Evolutionary conservation across 2,797 vertebrate species (phyloP), one percentile per base, ranked within the genome.

Genomic region (Apodemus agrarius): DNA sequence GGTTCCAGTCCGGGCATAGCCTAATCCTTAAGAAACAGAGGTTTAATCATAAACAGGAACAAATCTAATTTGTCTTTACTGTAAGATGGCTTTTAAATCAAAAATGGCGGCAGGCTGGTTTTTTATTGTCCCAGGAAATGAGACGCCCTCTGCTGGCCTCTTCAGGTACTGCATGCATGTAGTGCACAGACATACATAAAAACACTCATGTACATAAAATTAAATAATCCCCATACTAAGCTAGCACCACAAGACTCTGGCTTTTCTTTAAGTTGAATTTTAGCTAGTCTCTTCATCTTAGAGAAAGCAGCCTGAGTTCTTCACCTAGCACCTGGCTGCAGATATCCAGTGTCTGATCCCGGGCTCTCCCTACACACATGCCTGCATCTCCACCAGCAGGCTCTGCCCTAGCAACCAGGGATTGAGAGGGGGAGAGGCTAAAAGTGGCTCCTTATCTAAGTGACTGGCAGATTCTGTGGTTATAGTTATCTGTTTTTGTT

Each of bases 161-260:
- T 24, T 67, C 5, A 34, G 83, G 43, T n/a, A 85, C 61, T 85
- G 43, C 40, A 24, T 49, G 29, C 29, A 67, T 49, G 43, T 85
- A 12, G 82, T 65, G 17, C 40, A 84, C 40, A 84, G 49, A 63
- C 37, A 31, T 49, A 14, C 75, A 21, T 11, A 31, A 49, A 85
- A 85, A 85, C 61, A 49, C 29, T 22, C 5, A 22, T 49, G 21
- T 6, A 34, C 19, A 49, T 49, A 49, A 85, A 67, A 43, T 67
- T 65, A 31, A 67, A 21, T 31, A 84, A 46, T 84, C 6, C n/a
- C 31, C 14, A 2, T 34, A 11, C 37, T 46, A 21, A 40, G 16
- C 16, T 49, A 0, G 7, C 0, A 3, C n/a, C 11, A 2, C 40
- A 5, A 61, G 34, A 24, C 17, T 65, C 14, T 31, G 0, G 1